Base-by-base conservation (phyloP, 2,888 invertebrate genomes). In the Syritta pipiens region DNA sequence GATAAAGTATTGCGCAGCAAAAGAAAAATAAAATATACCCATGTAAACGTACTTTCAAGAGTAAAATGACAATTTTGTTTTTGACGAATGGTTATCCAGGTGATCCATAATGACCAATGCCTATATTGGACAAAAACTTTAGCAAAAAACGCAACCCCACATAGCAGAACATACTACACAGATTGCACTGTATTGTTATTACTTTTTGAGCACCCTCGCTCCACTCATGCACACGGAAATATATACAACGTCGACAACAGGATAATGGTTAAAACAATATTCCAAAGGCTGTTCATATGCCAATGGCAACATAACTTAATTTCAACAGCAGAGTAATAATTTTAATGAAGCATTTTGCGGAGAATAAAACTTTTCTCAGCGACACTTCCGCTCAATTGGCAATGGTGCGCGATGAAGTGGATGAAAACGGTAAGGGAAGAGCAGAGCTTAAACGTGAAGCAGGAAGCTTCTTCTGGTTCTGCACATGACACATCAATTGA, bases 331-430 rank as follows among this genome's bases (percentile, higher is more conserved):
- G 72, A 79, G 79, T 79, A 74, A 79, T 79, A 79, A 79, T 79
- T 79, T 79, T 79, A 79, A 79, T 79, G 79, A 79, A 79, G 72
- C 79, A 79, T 79, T 71, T 79, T 79, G 79, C 44, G 60, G 72
- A 65, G 68, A 74, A 72, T 74, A 74, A 72, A 79, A 79, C 60
- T 79, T 79, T 79, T 62, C 67, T 60, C 74, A 79, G 72, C 79
- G 79, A 79, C 79, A 79, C 79, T 79, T 79, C 72, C 79, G 79
- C 79, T 79, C 79, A 79, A 79, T 79, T 79, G 37, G 49, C 48
- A 35, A 28, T 49, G 49, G 28, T 7, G 37, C n/a, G 37, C 30
- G n/a, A 19, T 49, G 49, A 3, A 19, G 17, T n/a, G 10, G 14
- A 40, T 40, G 30, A 14, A 22, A 9, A 35, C 10, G 5, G n/a